Evolutionary conservation across 2,888 invertebrate genomes (phyloP).

Genomic region (Rotaria macrura): DNA sequence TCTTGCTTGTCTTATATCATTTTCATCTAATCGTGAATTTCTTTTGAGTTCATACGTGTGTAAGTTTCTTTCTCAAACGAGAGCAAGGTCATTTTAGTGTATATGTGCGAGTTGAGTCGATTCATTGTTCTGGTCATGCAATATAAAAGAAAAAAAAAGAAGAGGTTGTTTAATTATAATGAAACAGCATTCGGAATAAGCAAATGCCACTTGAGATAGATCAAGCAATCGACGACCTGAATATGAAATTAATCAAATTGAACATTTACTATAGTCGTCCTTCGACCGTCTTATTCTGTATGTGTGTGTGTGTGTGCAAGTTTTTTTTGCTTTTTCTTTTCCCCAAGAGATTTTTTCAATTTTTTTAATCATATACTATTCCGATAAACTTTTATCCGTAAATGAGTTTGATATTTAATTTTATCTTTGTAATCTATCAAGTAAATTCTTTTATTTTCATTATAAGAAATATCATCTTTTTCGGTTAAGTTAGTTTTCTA

Average conservation of each 20-base stretch:
- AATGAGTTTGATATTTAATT: not conserved
- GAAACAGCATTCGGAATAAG: not conserved
- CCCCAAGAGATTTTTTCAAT: not conserved
- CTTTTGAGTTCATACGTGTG: not conserved
- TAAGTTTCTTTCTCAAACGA: not conserved
- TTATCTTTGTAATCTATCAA: too few relatives aligned
- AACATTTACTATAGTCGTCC: not conserved
- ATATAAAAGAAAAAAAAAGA: not conserved
- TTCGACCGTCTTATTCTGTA: not conserved
- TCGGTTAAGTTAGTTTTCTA: not conserved
- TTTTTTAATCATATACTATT: not conserved
- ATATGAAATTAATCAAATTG: constrained; percentile 7
- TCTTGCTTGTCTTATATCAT: not conserved
- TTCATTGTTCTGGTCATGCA: not conserved
- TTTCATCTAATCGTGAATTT: not conserved
- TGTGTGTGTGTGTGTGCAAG: too few relatives aligned
- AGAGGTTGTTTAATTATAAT: not conserved
- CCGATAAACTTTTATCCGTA: not conserved
- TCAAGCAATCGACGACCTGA: not conserved
- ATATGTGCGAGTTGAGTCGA: not conserved
- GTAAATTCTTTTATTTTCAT: too few relatives aligned
- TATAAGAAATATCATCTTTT: too few relatives aligned
- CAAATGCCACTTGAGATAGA: not conserved
- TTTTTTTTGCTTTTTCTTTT: not conserved
- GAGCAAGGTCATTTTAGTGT: not conserved